phyloP scores from a whole-genome alignment of 2,888 invertebrate species.

The Lysandra bellargus region DNA sequence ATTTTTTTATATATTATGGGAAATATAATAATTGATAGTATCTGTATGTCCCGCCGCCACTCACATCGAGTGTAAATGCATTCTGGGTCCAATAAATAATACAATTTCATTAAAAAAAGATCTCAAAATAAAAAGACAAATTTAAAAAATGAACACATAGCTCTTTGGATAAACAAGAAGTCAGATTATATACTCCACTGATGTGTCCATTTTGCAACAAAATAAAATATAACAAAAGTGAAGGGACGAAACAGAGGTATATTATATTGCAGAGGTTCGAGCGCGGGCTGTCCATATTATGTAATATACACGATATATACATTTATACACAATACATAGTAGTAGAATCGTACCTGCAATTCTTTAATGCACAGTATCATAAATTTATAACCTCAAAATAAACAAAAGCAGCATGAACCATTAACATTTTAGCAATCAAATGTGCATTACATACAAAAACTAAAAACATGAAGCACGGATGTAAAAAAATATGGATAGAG shows the following conservation, averaged over 20 bases:
- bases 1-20: not conserved
- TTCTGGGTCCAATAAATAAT: constrained; percentile 74
- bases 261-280: constrained; percentile 23
- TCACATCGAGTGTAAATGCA: constrained; percentile 66
- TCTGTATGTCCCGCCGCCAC: not conserved
- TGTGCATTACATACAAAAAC: not conserved
- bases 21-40: not conserved
- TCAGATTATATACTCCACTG: constrained; percentile 57
- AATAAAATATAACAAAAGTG: constrained; percentile 36
- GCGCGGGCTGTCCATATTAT: not conserved
- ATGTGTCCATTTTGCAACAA: constrained; percentile 53
- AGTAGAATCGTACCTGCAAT: not conserved
- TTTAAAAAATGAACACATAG: constrained; percentile 74
- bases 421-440: not conserved
- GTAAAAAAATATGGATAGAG: too few relatives aligned
- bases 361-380: not conserved
- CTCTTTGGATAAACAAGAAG: constrained; percentile 72
- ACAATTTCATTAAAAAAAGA: constrained; percentile 63
- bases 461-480: not conserved
- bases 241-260: constrained; percentile 35
- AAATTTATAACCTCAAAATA: not conserved
- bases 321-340: not conserved
- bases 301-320: not conserved
- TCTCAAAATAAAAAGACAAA: constrained; percentile 52
- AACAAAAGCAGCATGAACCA: not conserved